Conservation (phyloP, 1,140 invertebrate genomes). For the Hyles vespertilio region DNA sequence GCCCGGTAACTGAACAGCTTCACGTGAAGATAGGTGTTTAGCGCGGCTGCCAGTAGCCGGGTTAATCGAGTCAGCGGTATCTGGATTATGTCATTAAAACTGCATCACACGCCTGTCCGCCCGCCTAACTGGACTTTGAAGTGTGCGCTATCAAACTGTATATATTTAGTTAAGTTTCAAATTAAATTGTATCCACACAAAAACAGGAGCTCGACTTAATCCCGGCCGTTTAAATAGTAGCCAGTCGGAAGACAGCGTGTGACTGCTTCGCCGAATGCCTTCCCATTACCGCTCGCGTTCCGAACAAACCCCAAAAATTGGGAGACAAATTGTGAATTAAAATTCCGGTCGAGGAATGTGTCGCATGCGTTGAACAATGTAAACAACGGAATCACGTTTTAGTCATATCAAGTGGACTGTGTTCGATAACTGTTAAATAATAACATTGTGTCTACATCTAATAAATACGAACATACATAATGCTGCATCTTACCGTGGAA, state of each 20-base stretch:
- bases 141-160: conserved; percentile 11
- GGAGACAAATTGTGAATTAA: conserved; percentile 56
- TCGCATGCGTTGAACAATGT: conserved; percentile 3
- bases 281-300: conserved; percentile 44
- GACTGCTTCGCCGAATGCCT: conserved; percentile 34
- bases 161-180: no score
- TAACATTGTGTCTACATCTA: no score
- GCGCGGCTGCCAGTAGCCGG: conserved; percentile 35
- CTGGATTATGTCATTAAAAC: conserved; percentile 69
- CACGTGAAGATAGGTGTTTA: conserved; percentile 52
- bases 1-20: conserved; percentile 24
- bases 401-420: no score
- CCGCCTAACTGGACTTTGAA: conserved; percentile 57
- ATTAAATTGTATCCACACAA: no score
- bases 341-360: conserved; percentile 40
- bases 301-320: conserved; percentile 39
- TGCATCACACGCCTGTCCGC: conserved; percentile 57
- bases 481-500: no score
- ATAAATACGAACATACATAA: no score
- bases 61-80: conserved; percentile 67
- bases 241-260: conserved; percentile 31
- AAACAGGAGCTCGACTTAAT: conserved; percentile 9
- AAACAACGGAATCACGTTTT: no score
- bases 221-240: conserved; percentile 26
- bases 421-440: no score